Conservation (phyloP, 2,888 invertebrate genomes). For the Nyleta sp. region DNA sequence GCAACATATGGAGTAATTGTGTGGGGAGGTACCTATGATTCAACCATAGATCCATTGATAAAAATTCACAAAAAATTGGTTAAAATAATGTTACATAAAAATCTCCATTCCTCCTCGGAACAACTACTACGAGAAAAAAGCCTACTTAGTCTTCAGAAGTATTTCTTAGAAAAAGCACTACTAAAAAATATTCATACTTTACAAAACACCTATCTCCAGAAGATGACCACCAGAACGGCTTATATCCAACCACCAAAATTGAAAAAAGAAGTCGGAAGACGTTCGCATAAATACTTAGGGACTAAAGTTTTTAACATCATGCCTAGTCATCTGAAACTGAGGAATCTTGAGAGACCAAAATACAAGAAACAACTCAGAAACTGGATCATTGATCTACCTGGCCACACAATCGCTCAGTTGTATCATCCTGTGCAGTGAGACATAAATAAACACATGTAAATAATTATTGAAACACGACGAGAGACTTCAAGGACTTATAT, state of each 20-base stretch:
- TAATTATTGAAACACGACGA: no score
- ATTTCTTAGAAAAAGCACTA: not conserved
- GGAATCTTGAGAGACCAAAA: not conserved
- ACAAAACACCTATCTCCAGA: not conserved
- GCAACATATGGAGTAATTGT: conserved; percentile 17
- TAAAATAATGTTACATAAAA: not conserved
- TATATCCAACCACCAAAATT: not conserved
- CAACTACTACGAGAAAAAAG: not conserved
- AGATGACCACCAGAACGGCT: not conserved
- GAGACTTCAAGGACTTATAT: no score
- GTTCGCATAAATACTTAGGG: not conserved
- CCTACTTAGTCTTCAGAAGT: not conserved
- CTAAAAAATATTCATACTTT: not conserved
- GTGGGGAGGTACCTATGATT: conserved; percentile 1
- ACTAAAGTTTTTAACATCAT: not conserved
- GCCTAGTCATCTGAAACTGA: not conserved
- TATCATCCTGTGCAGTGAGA: no score
- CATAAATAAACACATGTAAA: no score
- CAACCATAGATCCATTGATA: not conserved
- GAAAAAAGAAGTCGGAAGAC: not conserved
- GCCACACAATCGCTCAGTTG: not conserved
- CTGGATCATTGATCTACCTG: not conserved
- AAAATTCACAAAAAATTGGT: conserved; percentile 2
- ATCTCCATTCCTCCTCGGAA: not conserved
- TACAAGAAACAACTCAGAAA: not conserved